Evolutionary conservation across 2,888 invertebrate species (phyloP).

Genomic region (Plusia festucae): DNA sequence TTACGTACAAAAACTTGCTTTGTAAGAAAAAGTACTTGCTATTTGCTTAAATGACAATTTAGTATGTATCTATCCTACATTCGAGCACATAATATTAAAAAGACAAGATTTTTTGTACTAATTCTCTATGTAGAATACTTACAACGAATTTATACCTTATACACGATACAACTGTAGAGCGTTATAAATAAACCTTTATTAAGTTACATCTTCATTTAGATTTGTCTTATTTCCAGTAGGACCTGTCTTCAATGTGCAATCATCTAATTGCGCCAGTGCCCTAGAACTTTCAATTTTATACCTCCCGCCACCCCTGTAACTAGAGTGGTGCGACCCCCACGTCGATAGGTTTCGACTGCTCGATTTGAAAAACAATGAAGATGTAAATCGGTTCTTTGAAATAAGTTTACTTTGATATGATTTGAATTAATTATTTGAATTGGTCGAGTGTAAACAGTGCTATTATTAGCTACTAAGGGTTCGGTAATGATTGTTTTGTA

Average conservation of each 20-base stretch:
- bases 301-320: constrained; percentile 56
- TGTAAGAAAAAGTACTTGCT: too few species aligned
- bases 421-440: background rate
- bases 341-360: constrained; percentile 61
- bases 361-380: constrained; percentile 31
- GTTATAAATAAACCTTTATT: background rate
- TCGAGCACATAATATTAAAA: too few species aligned
- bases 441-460: background rate
- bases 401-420: background rate
- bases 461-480: too few species aligned
- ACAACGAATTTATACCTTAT: too few species aligned
- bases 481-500: too few species aligned
- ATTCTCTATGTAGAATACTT: too few species aligned
- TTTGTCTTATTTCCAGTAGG: constrained; percentile 63
- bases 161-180: too few species aligned
- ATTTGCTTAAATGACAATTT: too few species aligned
- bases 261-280: constrained; percentile 68
- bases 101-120: too few species aligned
- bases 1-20: too few species aligned
- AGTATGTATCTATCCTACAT: too few species aligned
- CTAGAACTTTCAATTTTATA: constrained; percentile 70
- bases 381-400: background rate
- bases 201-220: constrained; percentile 18
- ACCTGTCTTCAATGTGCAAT: constrained; percentile 58
- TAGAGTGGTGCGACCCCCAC: constrained; percentile 54